A percentile compares a stretch with the other conserved stretches of the same genome.
Conservation (phyloP, 2,113 vertebrate species). For the Chaetodon auriga region DNA sequence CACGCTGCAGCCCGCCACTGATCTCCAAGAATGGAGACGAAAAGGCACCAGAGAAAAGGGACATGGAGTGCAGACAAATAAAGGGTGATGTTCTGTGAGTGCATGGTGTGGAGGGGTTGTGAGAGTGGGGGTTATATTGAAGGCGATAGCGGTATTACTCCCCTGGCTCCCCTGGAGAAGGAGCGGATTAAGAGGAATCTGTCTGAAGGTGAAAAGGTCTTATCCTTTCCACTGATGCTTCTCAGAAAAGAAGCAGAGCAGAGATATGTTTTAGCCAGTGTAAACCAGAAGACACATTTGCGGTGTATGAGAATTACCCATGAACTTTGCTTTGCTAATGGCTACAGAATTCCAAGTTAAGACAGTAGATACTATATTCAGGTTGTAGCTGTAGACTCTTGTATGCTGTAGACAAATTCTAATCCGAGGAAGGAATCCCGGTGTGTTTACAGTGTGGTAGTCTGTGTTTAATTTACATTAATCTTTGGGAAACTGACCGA, state of each 20-base stretch:
- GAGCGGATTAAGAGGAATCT: conserved; percentile 66
- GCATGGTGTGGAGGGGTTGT: conserved; percentile 19
- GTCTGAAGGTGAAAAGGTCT: conserved; percentile 65
- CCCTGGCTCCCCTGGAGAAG: conserved; percentile 37
- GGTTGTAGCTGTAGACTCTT: neutral
- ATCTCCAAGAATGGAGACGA: conserved; percentile 25
- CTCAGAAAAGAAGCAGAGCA: conserved; percentile 18
- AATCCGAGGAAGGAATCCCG: neutral
- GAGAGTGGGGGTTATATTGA: conserved; percentile 30
- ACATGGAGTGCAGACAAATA: conserved; percentile 43
- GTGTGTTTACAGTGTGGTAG: neutral
- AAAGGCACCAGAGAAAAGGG: conserved; percentile 18
- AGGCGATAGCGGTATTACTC: conserved; percentile 66
- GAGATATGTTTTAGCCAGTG: neutral
- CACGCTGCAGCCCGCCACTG: conserved; percentile 15
- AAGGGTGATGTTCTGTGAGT: conserved; percentile 47
- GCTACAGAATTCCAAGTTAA: neutral
- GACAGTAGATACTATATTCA: neutral
- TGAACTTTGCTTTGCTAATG: neutral
- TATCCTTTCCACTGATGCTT: conserved; percentile 27
- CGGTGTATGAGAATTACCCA: neutral
- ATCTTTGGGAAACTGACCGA: conserved; percentile 25
- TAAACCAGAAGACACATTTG: neutral
- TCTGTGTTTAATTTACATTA: conserved; percentile 29
- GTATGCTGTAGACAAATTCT: neutral